These are phyloP conservation scores for Bombus waltoni DNA, from an alignment of 1,140 invertebrate species.

Conservation along the genomic window DNA sequence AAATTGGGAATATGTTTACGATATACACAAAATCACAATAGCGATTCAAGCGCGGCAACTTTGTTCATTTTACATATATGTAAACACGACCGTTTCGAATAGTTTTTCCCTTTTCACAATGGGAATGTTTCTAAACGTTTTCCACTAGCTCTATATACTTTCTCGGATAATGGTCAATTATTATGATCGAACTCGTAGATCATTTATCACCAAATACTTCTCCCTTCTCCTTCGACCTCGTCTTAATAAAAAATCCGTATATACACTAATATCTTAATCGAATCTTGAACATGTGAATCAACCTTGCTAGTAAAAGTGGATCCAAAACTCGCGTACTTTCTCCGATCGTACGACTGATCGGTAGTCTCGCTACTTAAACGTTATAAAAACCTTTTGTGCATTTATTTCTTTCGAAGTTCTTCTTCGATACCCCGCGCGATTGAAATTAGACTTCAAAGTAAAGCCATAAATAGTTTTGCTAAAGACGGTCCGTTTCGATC, in stretches of 20 bases:
- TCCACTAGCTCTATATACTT: neutral
- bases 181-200: neutral
- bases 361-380: neutral
- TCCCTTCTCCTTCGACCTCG: neutral
- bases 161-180: neutral
- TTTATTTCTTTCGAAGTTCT: neutral
- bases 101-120: no score
- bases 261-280: neutral
- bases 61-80: neutral
- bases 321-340: neutral
- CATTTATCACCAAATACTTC: neutral
- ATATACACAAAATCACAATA: neutral
- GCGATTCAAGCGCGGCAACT: neutral
- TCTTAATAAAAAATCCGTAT: constrained; percentile 9
- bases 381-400: neutral
- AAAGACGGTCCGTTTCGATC: constrained; percentile 23
- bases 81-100: neutral
- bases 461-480: constrained; percentile 9
- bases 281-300: no score
- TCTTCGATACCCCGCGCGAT: neutral
- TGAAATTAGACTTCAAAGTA: constrained; percentile 24
- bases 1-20: neutral
- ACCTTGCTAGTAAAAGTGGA: neutral
- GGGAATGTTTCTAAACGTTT: constrained; percentile 14
- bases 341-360: constrained; percentile 10